phyloP scores from a whole-genome alignment of 2,113 vertebrate species.

The Ascaphus truei region DNA sequence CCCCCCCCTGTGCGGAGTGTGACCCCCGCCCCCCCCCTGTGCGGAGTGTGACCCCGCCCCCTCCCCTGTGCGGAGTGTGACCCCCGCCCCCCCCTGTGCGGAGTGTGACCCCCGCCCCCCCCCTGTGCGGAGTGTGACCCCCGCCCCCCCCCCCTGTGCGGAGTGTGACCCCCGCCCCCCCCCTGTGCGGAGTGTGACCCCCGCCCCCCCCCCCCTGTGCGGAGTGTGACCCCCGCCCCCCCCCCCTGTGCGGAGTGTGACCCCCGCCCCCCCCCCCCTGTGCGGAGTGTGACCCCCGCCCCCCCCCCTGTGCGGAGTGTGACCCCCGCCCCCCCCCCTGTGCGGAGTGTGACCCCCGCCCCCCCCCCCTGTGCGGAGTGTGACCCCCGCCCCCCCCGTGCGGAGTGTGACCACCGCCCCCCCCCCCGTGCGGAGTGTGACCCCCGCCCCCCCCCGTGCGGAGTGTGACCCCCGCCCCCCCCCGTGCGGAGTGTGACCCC shows the following conservation, averaged over 20 bases:
- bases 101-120: background rate
- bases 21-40: background rate
- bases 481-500: too few relatives aligned
- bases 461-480: background rate
- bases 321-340: background rate
- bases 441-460: background rate
- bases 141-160: background rate
- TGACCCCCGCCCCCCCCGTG: background rate
- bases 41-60: background rate
- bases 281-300: background rate
- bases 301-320: too few relatives aligned
- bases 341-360: background rate
- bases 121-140: too few relatives aligned
- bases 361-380: too few relatives aligned
- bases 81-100: background rate
- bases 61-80: background rate
- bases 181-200: too few relatives aligned
- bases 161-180: background rate
- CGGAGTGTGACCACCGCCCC: background rate
- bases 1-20: too few relatives aligned
- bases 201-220: background rate
- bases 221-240: background rate
- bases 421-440: too few relatives aligned
- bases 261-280: background rate
- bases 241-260: too few relatives aligned